These are phyloP conservation scores for Troides helena DNA, from an alignment of 2,888 invertebrate genomes.

Conservation along the genomic window DNA sequence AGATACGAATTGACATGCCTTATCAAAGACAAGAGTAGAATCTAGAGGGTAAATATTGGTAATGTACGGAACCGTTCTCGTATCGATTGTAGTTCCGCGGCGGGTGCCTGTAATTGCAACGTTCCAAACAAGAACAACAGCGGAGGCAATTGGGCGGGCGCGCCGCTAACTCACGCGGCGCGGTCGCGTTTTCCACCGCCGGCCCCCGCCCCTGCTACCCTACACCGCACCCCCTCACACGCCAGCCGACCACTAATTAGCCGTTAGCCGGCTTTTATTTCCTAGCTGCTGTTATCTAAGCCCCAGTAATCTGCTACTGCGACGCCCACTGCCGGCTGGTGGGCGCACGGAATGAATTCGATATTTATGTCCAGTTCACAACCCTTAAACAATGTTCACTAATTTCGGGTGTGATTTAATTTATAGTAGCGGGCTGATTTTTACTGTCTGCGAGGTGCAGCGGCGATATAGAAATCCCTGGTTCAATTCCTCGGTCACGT, in stretches of 20 bases:
- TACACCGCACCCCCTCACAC: too few relatives aligned
- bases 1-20: too few relatives aligned
- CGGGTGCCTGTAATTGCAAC: conserved; percentile 31
- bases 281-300: conserved; percentile 69
- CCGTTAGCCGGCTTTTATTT: conserved; percentile 69
- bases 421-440: too few relatives aligned
- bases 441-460: too few relatives aligned
- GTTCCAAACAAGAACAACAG: conserved; percentile 37
- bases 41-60: conserved; percentile 1
- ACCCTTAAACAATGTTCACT: too few relatives aligned
- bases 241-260: conserved; percentile 61
- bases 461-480: too few relatives aligned
- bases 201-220: conserved; percentile 4
- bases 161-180: conserved; percentile 48
- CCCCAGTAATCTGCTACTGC: conserved; percentile 64
- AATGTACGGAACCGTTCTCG: conserved; percentile 1
- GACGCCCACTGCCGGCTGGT: conserved; percentile 44
- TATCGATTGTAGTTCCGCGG: conserved; percentile 22
- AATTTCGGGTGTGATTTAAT: too few relatives aligned
- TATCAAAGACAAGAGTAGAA: background rate
- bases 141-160: conserved; percentile 34
- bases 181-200: conserved; percentile 60
- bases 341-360: conserved; percentile 10
- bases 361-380: conserved; percentile 8
- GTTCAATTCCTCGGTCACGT: too few relatives aligned